A percentile compares a stretch with the other conserved stretches of the same genome.
Evolutionary conservation across 2,888 invertebrate species (phyloP).

Genomic region (Amaurobius ferox): DNA sequence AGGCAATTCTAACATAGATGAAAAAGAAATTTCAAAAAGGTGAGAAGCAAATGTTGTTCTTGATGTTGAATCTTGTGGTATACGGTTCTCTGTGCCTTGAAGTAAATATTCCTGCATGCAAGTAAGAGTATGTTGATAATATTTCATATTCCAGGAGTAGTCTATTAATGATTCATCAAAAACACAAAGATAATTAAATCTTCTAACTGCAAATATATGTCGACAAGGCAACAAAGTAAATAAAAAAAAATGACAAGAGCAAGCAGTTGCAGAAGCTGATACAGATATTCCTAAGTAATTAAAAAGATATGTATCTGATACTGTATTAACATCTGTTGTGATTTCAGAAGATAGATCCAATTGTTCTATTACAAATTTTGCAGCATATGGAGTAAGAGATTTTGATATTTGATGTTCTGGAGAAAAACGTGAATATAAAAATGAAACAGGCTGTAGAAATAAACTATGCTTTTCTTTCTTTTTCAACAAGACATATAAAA

Average conservation of each 20-base stretch:
- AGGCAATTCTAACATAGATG: background rate
- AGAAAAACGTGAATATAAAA: constrained; percentile 52
- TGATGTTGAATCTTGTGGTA: background rate
- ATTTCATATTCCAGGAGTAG: constrained; percentile 40
- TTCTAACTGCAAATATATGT: constrained; percentile 62
- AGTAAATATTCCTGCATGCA: constrained; percentile 18
- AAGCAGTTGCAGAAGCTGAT: constrained; percentile 36
- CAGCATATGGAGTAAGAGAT: constrained; percentile 50
- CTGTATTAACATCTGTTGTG: constrained; percentile 22
- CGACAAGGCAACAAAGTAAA: constrained; percentile 46
- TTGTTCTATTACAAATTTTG: constrained; percentile 57
- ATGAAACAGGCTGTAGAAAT: background rate
- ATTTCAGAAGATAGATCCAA: constrained; percentile 50
- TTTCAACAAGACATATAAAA: constrained; percentile 37
- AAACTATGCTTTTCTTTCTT: constrained; percentile 35
- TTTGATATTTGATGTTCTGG: constrained; percentile 49
- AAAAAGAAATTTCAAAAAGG: constrained; percentile 19
- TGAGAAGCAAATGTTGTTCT: constrained; percentile 6
- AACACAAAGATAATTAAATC: constrained; percentile 22
- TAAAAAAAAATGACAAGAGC: constrained; percentile 44
- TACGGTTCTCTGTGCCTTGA: background rate
- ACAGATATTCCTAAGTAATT: constrained; percentile 38
- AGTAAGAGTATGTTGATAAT: constrained; percentile 28
- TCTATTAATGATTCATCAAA: constrained; percentile 39
- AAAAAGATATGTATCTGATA: constrained; percentile 49